Base-by-base conservation (phyloP, 2,113 vertebrate species). In the Sander vitreus region DNA sequence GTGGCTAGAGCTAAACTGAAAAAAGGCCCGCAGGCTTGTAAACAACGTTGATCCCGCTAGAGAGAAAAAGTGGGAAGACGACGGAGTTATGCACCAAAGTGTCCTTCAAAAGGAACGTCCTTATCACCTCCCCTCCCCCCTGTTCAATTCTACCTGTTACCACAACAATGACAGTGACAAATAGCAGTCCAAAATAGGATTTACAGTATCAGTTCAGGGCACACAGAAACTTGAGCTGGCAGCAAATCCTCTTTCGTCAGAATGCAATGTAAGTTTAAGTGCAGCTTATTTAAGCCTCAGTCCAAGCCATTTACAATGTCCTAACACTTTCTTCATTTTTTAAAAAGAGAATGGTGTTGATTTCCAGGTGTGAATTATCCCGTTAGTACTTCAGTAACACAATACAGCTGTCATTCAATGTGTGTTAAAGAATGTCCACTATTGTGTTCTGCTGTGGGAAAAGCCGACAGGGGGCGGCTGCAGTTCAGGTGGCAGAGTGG, bases 81-180 rank as follows among this genome's bases (percentile, higher is more conserved):
- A 64, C 33, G 71, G 80, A 80, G 79, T 68, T 74, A 73, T 73
- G 72, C 62, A 0, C 63, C 77, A 73, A 65, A 82, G 69, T 81
- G 87, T 39, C 89, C 88, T 90, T 91, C 85, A 88, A 65, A 75
- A 53, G 66, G 48, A 85, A 76, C 70, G 84, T 71, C 87, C 86
- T 87, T 27, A 66, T 81, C 69, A 54, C 57, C 25, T 63, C 45
- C 62, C 70, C 65, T 7, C 43, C n/a, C 25, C 33, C 12, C 54
- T 57, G n/a, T n/a, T 72, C 65, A 75, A 69, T 75, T 85, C 55
- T 86, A 89, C 84, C 91, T 84, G 85, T 91, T 91, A 91, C 86
- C 78, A 85, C 86, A 92, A 85, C 90, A 90, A 86, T 88, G 90
- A 87, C 85, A 89, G 86, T 85, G 90, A 93, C 79, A 89, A 91